These are phyloP conservation scores for Enoplosus armatus DNA, from an alignment of 2,797 vertebrate species.

Conservation along the genomic window DNA sequence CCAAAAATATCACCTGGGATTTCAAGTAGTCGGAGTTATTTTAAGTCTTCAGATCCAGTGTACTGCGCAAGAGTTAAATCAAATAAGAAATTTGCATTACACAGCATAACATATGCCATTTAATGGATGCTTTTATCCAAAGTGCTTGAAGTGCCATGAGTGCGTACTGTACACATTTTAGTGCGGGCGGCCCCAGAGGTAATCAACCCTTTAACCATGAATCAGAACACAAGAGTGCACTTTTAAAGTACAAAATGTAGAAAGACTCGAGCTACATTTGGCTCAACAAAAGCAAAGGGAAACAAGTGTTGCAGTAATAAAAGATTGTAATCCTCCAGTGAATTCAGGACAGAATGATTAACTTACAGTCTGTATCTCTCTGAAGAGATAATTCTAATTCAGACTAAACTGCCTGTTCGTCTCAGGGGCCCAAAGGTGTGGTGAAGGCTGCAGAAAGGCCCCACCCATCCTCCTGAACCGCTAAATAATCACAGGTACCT, in stretches of 20 bases:
- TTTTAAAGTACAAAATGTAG: conserved; percentile 51
- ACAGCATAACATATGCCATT: conserved; percentile 40
- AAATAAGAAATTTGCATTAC: conserved; percentile 45
- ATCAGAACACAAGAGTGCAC: conserved; percentile 63
- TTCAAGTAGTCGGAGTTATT: conserved; percentile 36
- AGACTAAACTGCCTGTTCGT: conserved; percentile 43
- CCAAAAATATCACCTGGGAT: conserved; percentile 34
- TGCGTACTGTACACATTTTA: conserved; percentile 25
- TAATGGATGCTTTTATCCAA: conserved; percentile 59
- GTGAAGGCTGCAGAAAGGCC: conserved; percentile 32
- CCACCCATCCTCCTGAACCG: conserved; percentile 25
- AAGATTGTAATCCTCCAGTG: conserved; percentile 46
- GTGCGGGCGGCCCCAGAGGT: conserved; percentile 32
- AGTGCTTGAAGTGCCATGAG: conserved; percentile 45
- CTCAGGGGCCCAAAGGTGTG: conserved; percentile 40
- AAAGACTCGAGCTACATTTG: conserved; percentile 35
- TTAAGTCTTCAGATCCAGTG: conserved; percentile 34
- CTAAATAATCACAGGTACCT: conserved; percentile 50
- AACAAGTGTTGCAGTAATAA: conserved; percentile 52
- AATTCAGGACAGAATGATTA: conserved; percentile 58
- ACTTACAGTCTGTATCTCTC: conserved; percentile 46
- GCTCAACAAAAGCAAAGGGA: conserved; percentile 49
- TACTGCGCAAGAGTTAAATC: conserved; percentile 2
- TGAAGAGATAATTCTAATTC: conserved; percentile 67
- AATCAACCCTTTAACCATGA: conserved; percentile 47